Conservation (phyloP, 2,113 vertebrate genomes). For the Pholis gunnellus region DNA sequence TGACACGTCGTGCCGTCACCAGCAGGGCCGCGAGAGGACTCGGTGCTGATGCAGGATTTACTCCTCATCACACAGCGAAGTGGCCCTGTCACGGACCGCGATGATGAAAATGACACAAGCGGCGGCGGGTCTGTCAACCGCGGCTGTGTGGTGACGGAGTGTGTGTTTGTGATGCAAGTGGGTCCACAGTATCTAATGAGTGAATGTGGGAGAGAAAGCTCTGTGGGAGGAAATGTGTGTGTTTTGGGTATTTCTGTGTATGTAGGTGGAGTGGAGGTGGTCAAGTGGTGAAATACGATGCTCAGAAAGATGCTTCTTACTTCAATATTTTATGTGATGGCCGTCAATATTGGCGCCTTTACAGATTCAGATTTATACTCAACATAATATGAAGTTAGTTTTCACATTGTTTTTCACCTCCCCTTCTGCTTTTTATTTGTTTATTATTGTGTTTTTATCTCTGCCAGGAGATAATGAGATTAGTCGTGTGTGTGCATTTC, state of each 20-base stretch:
- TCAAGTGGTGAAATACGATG: neutral
- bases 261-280: neutral
- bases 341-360: neutral
- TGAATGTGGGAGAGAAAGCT: constrained; percentile 16
- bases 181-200: constrained; percentile 34
- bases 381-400: neutral
- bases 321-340: neutral
- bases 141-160: neutral
- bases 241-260: neutral
- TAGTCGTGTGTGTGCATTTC: too few relatives aligned
- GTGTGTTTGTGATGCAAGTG: constrained; percentile 31
- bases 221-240: constrained; percentile 6
- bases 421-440: too few relatives aligned
- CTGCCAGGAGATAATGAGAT: too few relatives aligned
- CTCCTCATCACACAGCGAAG: constrained; percentile 51
- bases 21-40: constrained; percentile 35
- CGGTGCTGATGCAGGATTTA: constrained; percentile 68
- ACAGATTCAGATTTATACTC: neutral
- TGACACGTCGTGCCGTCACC: constrained; percentile 47
- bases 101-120: constrained; percentile 46
- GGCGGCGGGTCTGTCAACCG: constrained; percentile 11
- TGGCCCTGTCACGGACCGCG: constrained; percentile 38
- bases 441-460: too few relatives aligned
- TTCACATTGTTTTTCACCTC: too few relatives aligned
- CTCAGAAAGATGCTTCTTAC: neutral